A percentile compares a stretch with the other conserved stretches of the same genome.
These are phyloP conservation scores for Neocrepidodera transversa DNA, from an alignment of 2,888 invertebrate species.

Conservation along the genomic window DNA sequence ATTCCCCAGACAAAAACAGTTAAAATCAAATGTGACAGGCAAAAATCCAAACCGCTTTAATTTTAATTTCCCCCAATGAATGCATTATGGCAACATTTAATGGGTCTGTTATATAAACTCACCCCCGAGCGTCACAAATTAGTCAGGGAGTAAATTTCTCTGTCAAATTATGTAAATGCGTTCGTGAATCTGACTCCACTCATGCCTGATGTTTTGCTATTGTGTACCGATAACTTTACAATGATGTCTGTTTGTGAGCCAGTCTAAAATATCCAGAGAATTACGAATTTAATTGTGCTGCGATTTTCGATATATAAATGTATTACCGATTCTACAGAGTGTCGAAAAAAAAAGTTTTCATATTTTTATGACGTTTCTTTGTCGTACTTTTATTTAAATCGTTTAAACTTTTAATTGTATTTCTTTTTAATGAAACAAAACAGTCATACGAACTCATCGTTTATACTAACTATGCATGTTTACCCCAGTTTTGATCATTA, in stretches of 20 bases:
- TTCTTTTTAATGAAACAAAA: too few species aligned
- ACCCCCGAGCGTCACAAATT: conserved; percentile 59
- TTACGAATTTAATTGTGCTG: conserved; percentile 23
- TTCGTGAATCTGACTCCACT: conserved; percentile 47
- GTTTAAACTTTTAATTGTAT: too few species aligned
- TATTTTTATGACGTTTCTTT: too few species aligned
- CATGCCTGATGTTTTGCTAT: conserved; percentile 31
- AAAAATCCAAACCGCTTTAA: conserved; percentile 45
- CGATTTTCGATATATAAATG: conserved; percentile 1
- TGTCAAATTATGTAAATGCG: conserved; percentile 61
- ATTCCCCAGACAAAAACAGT: conserved; percentile 18
- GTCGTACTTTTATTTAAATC: too few species aligned
- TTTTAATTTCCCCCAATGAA: conserved; percentile 53
- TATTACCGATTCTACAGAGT: neutral
- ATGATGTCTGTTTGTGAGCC: conserved; percentile 17
- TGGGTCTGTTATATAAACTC: conserved; percentile 56
- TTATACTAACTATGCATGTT: too few species aligned
- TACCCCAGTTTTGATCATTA: neutral
- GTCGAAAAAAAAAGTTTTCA: neutral
- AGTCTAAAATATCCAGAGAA: conserved; percentile 13
- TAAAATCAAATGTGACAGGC: conserved; percentile 33
- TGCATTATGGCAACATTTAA: conserved; percentile 56
- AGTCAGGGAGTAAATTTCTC: conserved; percentile 60
- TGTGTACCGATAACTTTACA: conserved; percentile 30
- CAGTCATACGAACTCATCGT: too few species aligned